Evolutionary conservation across 2,888 invertebrate genomes (phyloP).

Genomic region (Hecatera dysodea): DNA sequence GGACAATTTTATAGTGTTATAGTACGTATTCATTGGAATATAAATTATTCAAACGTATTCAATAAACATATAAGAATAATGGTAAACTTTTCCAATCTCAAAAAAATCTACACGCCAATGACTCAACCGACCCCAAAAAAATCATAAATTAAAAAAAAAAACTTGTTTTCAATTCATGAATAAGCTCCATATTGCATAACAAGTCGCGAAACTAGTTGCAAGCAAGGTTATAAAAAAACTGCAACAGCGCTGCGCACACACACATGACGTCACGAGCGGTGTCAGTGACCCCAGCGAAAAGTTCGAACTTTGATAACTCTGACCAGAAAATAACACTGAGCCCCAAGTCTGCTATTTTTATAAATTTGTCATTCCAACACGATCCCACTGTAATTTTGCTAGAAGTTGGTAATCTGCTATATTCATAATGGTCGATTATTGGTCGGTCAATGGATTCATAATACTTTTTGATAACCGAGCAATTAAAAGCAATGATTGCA

Average conservation of each 20-base stretch:
- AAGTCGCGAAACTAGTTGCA: constrained; percentile 49
- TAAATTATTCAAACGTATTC: too few relatives aligned
- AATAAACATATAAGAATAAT: too few relatives aligned
- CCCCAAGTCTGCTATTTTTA: too few relatives aligned
- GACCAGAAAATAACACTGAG: constrained; percentile 29
- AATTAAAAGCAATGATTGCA: too few relatives aligned
- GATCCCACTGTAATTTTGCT: too few relatives aligned
- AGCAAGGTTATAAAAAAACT: constrained; percentile 54
- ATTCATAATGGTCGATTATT: too few relatives aligned
- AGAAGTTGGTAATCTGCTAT: too few relatives aligned
- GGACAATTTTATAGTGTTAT: too few relatives aligned
- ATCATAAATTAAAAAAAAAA: constrained; percentile 30
- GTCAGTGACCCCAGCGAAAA: constrained; percentile 64
- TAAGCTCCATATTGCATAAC: constrained; percentile 58
- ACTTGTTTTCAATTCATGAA: constrained; percentile 36
- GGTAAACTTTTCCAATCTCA: not conserved
- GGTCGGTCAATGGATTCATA: too few relatives aligned
- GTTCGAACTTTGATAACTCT: constrained; percentile 28
- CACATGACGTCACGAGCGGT: constrained; percentile 61
- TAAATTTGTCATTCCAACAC: too few relatives aligned
- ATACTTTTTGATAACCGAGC: too few relatives aligned
- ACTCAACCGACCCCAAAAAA: constrained; percentile 8
- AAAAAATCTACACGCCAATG: not conserved
- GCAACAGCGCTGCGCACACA: constrained; percentile 59
- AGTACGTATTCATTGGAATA: too few relatives aligned